Percentiles rank a stretch among this genome's conserved stretches.
Conservation (phyloP, 2,113 vertebrate genomes). For the Emberiza fucata region DNA sequence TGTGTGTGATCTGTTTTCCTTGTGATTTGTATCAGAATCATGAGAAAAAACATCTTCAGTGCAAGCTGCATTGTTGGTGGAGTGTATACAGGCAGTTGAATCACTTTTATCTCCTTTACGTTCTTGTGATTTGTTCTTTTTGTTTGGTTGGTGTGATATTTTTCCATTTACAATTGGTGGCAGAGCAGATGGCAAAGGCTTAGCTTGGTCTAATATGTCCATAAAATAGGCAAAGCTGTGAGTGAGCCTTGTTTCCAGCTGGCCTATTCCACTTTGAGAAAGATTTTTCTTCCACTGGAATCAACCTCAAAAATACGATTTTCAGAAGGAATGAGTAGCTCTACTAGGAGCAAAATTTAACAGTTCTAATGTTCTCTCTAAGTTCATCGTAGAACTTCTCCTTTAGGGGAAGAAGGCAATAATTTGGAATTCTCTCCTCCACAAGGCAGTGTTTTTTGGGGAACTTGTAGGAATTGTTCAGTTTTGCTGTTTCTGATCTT, state of each 20-base stretch:
- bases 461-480: background rate
- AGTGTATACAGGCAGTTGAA: conserved; percentile 33
- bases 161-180: conserved; percentile 4
- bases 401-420: background rate
- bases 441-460: background rate
- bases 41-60: conserved; percentile 44
- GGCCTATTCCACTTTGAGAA: conserved; percentile 12
- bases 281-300: conserved; percentile 5
- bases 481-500: background rate
- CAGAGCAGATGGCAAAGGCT: conserved; percentile 63
- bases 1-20: background rate
- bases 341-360: background rate
- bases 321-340: background rate
- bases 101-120: conserved; percentile 53
- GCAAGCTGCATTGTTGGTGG: conserved; percentile 15
- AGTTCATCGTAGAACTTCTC: background rate
- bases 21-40: conserved; percentile 47
- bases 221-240: conserved; percentile 40
- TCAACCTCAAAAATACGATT: background rate
- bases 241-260: conserved; percentile 3
- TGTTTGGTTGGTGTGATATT: background rate
- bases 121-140: conserved; percentile 32
- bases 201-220: conserved; percentile 36
- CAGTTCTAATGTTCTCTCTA: background rate
- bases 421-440: background rate